Percentiles rank a stretch among this genome's conserved stretches.
These are phyloP conservation scores for Cabera pusaria DNA, from an alignment of 2,888 invertebrate species.

Conservation along the genomic window DNA sequence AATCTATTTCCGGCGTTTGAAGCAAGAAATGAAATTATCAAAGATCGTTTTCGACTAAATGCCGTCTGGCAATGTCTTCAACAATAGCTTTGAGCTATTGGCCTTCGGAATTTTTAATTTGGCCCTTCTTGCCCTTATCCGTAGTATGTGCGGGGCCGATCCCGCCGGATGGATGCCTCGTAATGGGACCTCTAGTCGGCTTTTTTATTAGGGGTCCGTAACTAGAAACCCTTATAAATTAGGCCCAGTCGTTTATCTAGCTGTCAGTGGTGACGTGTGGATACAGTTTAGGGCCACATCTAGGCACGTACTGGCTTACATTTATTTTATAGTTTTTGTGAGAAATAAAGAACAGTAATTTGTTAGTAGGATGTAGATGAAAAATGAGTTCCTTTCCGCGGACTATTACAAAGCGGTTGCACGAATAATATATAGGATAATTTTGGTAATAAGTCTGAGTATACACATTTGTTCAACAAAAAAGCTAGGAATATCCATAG, in stretches of 20 bases:
- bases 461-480: too few species aligned
- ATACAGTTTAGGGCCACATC: slow-evolving; percentile 12
- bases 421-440: too few species aligned
- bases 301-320: slow-evolving; percentile 1
- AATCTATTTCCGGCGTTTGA: slow-evolving; percentile 3
- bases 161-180: slow-evolving; percentile 17
- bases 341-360: too few species aligned
- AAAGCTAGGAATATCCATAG: too few species aligned
- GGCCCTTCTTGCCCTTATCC: slow-evolving; percentile 10
- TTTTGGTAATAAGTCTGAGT: too few species aligned
- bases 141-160: slow-evolving; percentile 10
- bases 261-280: slow-evolving; percentile 23
- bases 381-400: too few species aligned
- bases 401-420: too few species aligned
- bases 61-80: slow-evolving; percentile 7
- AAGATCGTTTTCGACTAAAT: slow-evolving; percentile 6
- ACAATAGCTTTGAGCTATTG: slow-evolving; percentile 24
- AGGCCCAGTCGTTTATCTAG: slow-evolving; percentile 28
- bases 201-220: slow-evolving; percentile 33
- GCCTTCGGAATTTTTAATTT: slow-evolving; percentile 32
- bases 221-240: slow-evolving; percentile 32
- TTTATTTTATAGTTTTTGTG: too few species aligned
- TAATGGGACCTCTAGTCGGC: slow-evolving; percentile 22
- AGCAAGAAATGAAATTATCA: slow-evolving; percentile 14
- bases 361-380: too few species aligned